Conservation (phyloP, 2,113 vertebrate genomes). For the Corvus hawaiiensis region DNA sequence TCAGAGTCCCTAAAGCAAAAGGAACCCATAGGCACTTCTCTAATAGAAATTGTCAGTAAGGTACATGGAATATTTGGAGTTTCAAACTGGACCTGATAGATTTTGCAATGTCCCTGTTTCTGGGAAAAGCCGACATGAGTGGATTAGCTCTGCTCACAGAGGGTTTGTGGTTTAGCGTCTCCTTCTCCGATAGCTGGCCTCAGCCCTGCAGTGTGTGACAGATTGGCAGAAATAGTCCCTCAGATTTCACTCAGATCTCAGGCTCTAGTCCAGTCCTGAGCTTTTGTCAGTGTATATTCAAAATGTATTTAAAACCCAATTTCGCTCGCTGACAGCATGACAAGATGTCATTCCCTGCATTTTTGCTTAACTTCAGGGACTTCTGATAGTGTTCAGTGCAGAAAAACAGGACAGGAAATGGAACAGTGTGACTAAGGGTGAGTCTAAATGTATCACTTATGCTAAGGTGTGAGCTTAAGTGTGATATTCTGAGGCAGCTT, state of each 20-base stretch:
- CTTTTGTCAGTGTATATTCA: not conserved
- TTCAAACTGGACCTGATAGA: not conserved
- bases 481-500: not conserved
- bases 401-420: not conserved
- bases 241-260: not conserved
- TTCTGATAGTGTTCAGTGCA: not conserved
- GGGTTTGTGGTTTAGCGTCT: not conserved
- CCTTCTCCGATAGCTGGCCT: not conserved
- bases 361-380: not conserved
- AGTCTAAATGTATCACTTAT: not conserved
- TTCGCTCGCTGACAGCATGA: not conserved
- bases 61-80: not conserved
- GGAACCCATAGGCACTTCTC: not conserved
- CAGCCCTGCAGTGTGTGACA: not conserved
- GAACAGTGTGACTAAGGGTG: not conserved
- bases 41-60: not conserved
- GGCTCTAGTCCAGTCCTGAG: not conserved
- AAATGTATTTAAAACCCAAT: not conserved
- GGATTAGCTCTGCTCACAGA: not conserved
- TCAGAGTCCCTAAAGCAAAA: not conserved
- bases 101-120: not conserved
- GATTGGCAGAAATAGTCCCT: not conserved
- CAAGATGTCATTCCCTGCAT: not conserved
- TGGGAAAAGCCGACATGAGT: not conserved
- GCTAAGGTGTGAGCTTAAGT: rapidly evolving